Conservation (phyloP, 2,113 vertebrate species). For the Todiramphus chloris region DNA sequence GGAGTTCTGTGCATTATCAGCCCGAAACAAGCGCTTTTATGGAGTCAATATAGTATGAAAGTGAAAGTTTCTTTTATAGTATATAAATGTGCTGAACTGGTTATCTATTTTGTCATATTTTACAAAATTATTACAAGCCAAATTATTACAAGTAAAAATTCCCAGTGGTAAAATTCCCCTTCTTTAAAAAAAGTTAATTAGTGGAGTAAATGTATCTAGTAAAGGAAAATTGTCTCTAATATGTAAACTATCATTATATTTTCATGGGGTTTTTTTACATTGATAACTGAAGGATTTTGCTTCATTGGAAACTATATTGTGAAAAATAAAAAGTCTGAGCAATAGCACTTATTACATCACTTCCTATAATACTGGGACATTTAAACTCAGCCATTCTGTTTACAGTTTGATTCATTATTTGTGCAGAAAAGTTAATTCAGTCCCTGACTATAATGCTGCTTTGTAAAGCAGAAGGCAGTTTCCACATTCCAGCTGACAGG, state of each 20-base stretch:
- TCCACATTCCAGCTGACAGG: background rate
- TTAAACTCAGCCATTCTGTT: background rate
- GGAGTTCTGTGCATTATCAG: background rate
- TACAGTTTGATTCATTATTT: background rate
- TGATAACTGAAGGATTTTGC: no score
- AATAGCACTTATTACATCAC: background rate
- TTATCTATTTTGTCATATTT: background rate
- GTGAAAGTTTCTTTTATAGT: background rate
- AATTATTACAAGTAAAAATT: background rate
- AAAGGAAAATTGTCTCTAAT: background rate
- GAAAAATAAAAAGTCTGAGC: background rate
- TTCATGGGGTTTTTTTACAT: no score
- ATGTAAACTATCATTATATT: background rate
- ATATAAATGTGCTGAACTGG: background rate
- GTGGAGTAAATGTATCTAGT: background rate
- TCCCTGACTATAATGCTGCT: background rate
- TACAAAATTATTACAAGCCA: background rate
- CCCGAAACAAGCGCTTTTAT: background rate
- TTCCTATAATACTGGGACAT: background rate
- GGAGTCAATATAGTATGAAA: background rate
- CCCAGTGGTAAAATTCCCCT: background rate
- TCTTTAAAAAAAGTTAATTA: background rate
- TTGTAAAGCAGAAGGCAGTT: background rate
- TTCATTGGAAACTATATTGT: background rate
- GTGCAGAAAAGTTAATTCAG: background rate